phyloP scores from a whole-genome alignment of 1,140 invertebrate genomes.

The Scaptomyza graminum region DNA sequence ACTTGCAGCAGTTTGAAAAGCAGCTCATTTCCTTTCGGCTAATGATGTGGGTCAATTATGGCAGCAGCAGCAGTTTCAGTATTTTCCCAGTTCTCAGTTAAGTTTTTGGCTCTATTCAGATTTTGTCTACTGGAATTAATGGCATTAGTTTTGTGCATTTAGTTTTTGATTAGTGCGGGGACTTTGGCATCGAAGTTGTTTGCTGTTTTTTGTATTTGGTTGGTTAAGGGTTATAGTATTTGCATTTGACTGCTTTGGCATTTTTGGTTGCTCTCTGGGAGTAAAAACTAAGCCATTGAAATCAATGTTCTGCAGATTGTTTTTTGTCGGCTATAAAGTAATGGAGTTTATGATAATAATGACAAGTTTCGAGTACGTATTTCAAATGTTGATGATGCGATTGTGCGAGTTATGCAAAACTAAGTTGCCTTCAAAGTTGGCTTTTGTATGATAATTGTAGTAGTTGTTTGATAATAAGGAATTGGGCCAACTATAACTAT shows the following conservation, averaged over 20 bases:
- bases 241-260: constrained; percentile 50
- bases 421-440: constrained; percentile 26
- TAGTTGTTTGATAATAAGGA: constrained; percentile 13
- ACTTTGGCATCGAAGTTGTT: constrained; percentile 24
- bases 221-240: constrained; percentile 14
- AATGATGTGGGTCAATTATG: constrained; percentile 82
- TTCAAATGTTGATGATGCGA: constrained; percentile 26
- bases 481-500: not conserved
- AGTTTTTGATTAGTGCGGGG: constrained; percentile 73
- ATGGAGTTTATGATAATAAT: constrained; percentile 37
- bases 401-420: constrained; percentile 37
- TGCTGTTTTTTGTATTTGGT: not conserved
- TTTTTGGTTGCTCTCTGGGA: not conserved
- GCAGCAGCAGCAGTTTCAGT: constrained; percentile 44
- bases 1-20: constrained; percentile 53
- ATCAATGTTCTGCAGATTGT: constrained; percentile 55
- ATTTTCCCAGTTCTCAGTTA: constrained; percentile 32
- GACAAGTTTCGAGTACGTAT: constrained; percentile 30
- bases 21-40: constrained; percentile 80
- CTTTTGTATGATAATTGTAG: constrained; percentile 37
- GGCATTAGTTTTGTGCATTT: constrained; percentile 82
- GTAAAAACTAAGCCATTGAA: constrained; percentile 16
- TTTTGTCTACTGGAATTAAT: constrained; percentile 82
- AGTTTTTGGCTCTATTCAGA: constrained; percentile 59
- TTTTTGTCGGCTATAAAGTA: constrained; percentile 9